Evolutionary conservation across 2,888 invertebrate species (phyloP).

Genomic region (Tipula confusa): DNA sequence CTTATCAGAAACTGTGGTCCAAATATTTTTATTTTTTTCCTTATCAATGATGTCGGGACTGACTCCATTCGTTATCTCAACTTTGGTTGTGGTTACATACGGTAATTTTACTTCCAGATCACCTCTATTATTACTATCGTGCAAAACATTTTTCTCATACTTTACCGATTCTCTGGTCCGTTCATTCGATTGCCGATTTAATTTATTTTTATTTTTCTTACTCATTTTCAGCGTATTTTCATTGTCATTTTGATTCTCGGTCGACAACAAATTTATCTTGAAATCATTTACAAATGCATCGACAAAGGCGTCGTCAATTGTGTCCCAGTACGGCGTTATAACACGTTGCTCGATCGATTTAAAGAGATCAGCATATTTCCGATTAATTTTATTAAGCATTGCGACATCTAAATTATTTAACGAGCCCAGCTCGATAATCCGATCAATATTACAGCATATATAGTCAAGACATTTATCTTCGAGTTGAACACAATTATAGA

Average conservation of each 20-base stretch:
- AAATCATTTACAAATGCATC: slow-evolving; percentile 49
- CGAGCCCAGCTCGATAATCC: slow-evolving; percentile 63
- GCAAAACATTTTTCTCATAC: slow-evolving; percentile 42
- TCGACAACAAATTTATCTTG: slow-evolving; percentile 50
- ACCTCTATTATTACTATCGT: neutral
- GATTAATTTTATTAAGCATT: slow-evolving; percentile 60
- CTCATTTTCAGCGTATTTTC: slow-evolving; percentile 45
- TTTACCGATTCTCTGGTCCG: slow-evolving; percentile 42
- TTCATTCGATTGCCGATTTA: slow-evolving; percentile 37
- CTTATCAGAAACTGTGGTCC: slow-evolving; percentile 49
- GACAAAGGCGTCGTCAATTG: slow-evolving; percentile 57
- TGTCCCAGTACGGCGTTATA: slow-evolving; percentile 65
- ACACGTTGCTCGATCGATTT: slow-evolving; percentile 58
- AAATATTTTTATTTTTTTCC: slow-evolving; percentile 40
- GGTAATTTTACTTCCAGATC: slow-evolving; percentile 32
- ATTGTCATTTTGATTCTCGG: slow-evolving; percentile 41
- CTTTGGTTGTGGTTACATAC: slow-evolving; percentile 33
- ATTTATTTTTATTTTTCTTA: slow-evolving; percentile 13
- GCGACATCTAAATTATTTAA: slow-evolving; percentile 61
- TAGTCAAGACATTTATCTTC: slow-evolving; percentile 71
- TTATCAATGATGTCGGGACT: slow-evolving; percentile 36
- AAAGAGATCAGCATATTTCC: slow-evolving; percentile 62
- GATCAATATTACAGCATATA: slow-evolving; percentile 68
- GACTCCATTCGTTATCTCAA: slow-evolving; percentile 33
- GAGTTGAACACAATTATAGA: slow-evolving; percentile 70